A percentile compares a stretch with the other conserved stretches of the same genome.
Conservation (phyloP, 2,113 vertebrate species). For the Gymnocephalus cernua region DNA sequence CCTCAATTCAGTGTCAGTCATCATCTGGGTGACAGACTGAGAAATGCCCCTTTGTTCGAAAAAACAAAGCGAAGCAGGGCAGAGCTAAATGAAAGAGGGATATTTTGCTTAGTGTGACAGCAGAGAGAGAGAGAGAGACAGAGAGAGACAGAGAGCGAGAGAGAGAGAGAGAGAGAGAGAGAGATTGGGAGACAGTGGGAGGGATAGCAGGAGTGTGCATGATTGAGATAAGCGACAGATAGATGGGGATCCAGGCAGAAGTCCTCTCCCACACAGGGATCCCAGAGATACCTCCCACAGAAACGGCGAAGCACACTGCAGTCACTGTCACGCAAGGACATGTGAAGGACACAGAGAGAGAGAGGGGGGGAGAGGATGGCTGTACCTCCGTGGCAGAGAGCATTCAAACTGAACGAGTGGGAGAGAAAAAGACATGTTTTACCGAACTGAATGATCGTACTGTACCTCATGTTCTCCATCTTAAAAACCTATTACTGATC, state of each 20-base stretch:
- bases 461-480: conserved; percentile 20
- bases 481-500: conserved; percentile 24
- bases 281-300: conserved; percentile 70
- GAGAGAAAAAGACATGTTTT: conserved; percentile 27
- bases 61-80: conserved; percentile 60
- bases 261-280: conserved; percentile 74
- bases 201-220: conserved; percentile 64
- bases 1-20: conserved; percentile 58
- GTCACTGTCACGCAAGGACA: conserved; percentile 76
- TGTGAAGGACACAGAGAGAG: conserved; percentile 72
- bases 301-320: conserved; percentile 65
- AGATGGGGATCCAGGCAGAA: conserved; percentile 64
- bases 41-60: conserved; percentile 59
- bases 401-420: conserved; percentile 21
- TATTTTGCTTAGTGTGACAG: conserved; percentile 55
- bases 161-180: conserved; percentile 27
- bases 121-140: conserved; percentile 45
- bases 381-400: conserved; percentile 40
- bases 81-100: conserved; percentile 54
- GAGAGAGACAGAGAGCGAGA: no score
- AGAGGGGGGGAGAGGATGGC: conserved; percentile 34
- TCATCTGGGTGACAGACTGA: conserved; percentile 60
- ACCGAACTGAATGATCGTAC: conserved; percentile 18
- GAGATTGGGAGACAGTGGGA: conserved; percentile 56
- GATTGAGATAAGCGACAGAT: conserved; percentile 78